Conservation (phyloP, 2,113 vertebrate species). For the Atlantisia rogersi region DNA sequence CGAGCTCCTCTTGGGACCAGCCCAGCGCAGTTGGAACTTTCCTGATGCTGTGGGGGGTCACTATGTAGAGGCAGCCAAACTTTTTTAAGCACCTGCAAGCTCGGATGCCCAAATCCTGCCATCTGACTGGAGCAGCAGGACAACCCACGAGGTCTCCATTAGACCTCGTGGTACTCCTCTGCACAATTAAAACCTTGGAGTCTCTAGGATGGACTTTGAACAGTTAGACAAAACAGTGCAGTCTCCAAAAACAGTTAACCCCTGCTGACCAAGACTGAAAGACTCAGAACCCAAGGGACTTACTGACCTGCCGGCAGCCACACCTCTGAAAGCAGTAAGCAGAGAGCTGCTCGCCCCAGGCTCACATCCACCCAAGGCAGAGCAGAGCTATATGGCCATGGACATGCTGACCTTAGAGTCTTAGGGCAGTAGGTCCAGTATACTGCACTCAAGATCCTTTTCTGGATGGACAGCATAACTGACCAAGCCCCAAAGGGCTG, state of each 20-base stretch:
- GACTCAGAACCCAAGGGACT: background rate
- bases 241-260: background rate
- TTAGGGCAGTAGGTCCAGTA: background rate
- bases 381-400: fast-evolving
- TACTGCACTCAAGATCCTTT: background rate
- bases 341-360: background rate
- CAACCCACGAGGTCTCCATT: background rate
- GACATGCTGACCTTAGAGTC: fast-evolving
- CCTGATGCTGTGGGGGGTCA: background rate
- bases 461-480: background rate
- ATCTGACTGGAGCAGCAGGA: background rate
- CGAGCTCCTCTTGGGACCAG: background rate
- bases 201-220: background rate
- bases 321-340: background rate
- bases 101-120: background rate
- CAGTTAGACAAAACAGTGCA: background rate
- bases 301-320: fast-evolving
- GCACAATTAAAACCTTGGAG: background rate
- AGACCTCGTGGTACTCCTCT: background rate
- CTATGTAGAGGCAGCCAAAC: background rate
- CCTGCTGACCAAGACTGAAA: background rate
- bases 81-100: background rate
- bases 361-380: background rate
- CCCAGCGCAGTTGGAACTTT: background rate
- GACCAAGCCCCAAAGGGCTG: background rate